These are phyloP conservation scores for Magallana angulata DNA, from an alignment of 1,140 invertebrate species.

Conservation along the genomic window DNA sequence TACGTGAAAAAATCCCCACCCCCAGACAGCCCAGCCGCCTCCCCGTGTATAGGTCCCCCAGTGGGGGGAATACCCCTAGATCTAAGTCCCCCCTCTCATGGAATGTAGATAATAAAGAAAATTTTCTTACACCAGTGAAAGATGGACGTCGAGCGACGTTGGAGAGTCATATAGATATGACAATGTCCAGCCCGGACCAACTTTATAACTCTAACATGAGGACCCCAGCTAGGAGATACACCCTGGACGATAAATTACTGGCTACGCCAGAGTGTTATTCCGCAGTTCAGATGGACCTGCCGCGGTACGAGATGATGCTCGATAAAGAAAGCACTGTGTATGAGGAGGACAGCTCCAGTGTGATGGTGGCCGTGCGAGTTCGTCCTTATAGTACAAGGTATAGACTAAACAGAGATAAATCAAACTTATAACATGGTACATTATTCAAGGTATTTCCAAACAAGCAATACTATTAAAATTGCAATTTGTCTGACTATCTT, in stretches of 20 bases:
- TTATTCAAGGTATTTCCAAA: no score
- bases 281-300: constrained; percentile 70
- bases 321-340: constrained; percentile 49
- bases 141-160: constrained; percentile 20
- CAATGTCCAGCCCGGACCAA: neutral
- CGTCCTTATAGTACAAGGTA: constrained; percentile 82
- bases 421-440: no score
- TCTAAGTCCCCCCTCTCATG: neutral
- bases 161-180: neutral
- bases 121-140: constrained; percentile 55
- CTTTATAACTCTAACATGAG: constrained; percentile 37
- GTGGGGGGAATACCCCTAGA: neutral
- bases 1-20: constrained; percentile 25
- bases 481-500: neutral
- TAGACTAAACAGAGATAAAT: no score
- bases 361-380: constrained; percentile 84
- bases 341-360: constrained; percentile 76
- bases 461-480: neutral
- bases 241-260: constrained; percentile 67
- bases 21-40: constrained; percentile 25
- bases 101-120: constrained; percentile 48
- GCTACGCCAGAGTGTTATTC: constrained; percentile 76
- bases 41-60: constrained; percentile 8
- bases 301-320: constrained; percentile 50
- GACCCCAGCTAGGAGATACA: constrained; percentile 65